phyloP scores from a whole-genome alignment of 2,797 vertebrate species.

The Chiloscyllium punctatum region DNA sequence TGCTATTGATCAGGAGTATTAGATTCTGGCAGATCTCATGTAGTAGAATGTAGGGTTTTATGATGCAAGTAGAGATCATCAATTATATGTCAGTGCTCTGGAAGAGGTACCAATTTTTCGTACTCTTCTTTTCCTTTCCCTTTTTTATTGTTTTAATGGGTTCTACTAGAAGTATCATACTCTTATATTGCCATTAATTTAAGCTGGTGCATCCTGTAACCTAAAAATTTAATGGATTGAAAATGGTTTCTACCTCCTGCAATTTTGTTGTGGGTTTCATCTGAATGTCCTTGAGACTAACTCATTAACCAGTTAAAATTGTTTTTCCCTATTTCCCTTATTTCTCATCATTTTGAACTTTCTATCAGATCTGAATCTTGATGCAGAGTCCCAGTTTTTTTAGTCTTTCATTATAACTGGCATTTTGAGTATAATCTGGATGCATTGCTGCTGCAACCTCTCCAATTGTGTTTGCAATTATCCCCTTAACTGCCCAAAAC shows the following conservation, averaged over 20 bases:
- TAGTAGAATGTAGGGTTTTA: not conserved
- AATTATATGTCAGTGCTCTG: not conserved
- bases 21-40: not conserved
- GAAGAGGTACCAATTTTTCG: not conserved
- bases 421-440: not conserved
- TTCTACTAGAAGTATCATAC: not conserved
- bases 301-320: not conserved
- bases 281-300: not conserved
- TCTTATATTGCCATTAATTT: not conserved
- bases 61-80: not conserved
- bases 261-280: not conserved
- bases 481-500: not conserved
- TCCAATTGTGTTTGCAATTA: not conserved
- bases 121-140: not conserved
- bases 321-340: not conserved
- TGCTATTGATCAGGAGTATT: constrained; percentile 24
- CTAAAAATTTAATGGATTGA: not conserved
- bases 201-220: not conserved
- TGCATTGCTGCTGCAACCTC: not conserved
- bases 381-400: not conserved
- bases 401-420: not conserved
- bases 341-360: not conserved
- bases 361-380: not conserved
- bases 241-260: not conserved
- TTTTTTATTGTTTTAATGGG: no score